Base-by-base conservation (phyloP, 2,797 vertebrate species). In the Avahi laniger region DNA sequence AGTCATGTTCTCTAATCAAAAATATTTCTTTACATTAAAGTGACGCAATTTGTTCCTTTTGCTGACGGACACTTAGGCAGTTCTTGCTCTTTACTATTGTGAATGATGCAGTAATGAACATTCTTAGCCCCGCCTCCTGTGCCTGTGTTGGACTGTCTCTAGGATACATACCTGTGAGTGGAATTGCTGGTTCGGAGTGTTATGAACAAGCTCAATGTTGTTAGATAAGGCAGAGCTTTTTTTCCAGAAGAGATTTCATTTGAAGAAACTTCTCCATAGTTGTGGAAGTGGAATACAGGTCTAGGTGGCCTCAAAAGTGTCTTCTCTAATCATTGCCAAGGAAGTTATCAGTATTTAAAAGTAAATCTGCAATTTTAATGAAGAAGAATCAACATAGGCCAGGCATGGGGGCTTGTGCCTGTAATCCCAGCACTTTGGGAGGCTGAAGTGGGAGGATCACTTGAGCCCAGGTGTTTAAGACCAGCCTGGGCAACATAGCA, bases 21-120 rank as follows among this genome's bases (percentile, higher is more conserved):
- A 38, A 3, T 3, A 7, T 75, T 69, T 70, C 9, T 84, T 89
- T 73, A 4, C 2, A 38, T 43, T 28, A 83, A 79, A 72, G 33
- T 35, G 22, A n/a, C 50, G 15, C 30, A 22, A 15, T 50, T 6
- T 54, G 28, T 28, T 28, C 76, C 30, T 76, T 38, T n/a, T 30
- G 48, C 22, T 20, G 2, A 33, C 7, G 30, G 69, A 33, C 8
- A 0, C 5, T 20, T 7, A 50, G 48, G 26, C 12, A 1, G 7
- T 43, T 78, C 91, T 48, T 48, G 4, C 22, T 33, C 57, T 80
- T 79, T 1, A 8, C 61, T 43, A 0, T 46, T 26, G n/a, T 35
- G 33, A 43, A 3, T 8, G 41, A 61, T 6, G 28, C 22, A 17
- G 12, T 50, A 13, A 5, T 2, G 28, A 48, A 61, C 50, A 46